Conservation (phyloP, 2,113 vertebrate species). For the Rousettus leschenaultii region DNA sequence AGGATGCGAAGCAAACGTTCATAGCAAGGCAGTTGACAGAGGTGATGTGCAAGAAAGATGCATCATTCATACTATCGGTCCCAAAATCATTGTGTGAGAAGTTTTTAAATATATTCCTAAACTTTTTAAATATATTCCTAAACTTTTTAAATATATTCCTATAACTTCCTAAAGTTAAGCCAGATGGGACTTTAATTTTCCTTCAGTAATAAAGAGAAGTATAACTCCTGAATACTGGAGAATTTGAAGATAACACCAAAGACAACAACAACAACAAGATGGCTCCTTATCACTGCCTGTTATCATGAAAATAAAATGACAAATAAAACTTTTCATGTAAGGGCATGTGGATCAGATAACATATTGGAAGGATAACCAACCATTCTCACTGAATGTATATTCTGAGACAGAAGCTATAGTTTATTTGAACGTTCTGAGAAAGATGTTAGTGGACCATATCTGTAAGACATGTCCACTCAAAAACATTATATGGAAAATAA, state of each 20-base stretch:
- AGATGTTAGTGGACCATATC: background rate
- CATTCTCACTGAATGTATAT: background rate
- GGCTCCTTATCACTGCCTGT: background rate
- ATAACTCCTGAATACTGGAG: background rate
- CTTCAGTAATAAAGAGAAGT: background rate
- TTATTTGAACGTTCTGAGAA: background rate
- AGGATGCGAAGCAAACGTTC: background rate
- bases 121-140: background rate
- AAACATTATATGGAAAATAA: background rate
- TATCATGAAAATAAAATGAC: background rate
- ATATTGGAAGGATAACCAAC: background rate
- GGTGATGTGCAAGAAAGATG: background rate
- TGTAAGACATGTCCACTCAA: background rate
- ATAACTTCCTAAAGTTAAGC: background rate
- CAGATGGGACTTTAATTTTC: background rate
- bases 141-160: background rate
- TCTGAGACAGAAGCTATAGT: background rate
- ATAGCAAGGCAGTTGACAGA: background rate
- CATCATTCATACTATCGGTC: background rate
- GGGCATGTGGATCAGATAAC: background rate
- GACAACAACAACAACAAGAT: background rate
- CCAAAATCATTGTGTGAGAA: background rate
- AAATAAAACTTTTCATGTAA: background rate
- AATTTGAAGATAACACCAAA: background rate
- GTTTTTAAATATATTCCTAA: background rate